Evolutionary conservation across 2,888 invertebrate species (phyloP).

Genomic region (Watsonalla binaria): DNA sequence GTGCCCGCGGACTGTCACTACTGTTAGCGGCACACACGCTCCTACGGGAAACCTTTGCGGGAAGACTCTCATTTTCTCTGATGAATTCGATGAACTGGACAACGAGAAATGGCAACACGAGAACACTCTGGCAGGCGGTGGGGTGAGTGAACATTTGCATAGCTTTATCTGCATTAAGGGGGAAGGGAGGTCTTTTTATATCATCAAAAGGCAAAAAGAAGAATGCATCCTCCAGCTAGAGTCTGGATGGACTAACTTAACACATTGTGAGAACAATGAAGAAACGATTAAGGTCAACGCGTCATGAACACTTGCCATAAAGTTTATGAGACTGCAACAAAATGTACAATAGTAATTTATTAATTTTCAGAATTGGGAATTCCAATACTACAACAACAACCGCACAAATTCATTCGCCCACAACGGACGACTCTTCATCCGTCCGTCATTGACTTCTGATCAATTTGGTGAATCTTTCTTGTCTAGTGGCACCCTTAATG

Average conservation of each 20-base stretch:
- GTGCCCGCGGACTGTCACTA: constrained; percentile 67
- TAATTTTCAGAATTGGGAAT: constrained; percentile 81
- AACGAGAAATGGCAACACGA: constrained; percentile 82
- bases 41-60: constrained; percentile 66
- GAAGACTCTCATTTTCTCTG: constrained; percentile 80
- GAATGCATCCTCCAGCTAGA: too few relatives aligned
- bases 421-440: constrained; percentile 78
- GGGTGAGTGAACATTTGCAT: constrained; percentile 60
- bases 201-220: too few relatives aligned
- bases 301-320: too few relatives aligned
- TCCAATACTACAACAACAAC: constrained; percentile 84
- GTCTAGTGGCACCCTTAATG: constrained; percentile 67
- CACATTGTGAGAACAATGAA: too few relatives aligned
- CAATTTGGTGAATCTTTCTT: constrained; percentile 76
- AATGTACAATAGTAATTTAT: neutral
- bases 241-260: too few relatives aligned
- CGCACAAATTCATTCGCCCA: constrained; percentile 81
- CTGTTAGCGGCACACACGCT: constrained; percentile 71
- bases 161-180: too few relatives aligned
- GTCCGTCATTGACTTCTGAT: constrained; percentile 79
- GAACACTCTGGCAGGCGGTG: constrained; percentile 81
- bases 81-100: constrained; percentile 80
- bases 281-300: too few relatives aligned
- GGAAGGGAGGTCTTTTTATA: too few relatives aligned
- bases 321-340: neutral